Percentiles rank a stretch among this genome's conserved stretches.
These are phyloP conservation scores for Centropus unirufus DNA, from an alignment of 2,113 vertebrate species.

Conservation along the genomic window DNA sequence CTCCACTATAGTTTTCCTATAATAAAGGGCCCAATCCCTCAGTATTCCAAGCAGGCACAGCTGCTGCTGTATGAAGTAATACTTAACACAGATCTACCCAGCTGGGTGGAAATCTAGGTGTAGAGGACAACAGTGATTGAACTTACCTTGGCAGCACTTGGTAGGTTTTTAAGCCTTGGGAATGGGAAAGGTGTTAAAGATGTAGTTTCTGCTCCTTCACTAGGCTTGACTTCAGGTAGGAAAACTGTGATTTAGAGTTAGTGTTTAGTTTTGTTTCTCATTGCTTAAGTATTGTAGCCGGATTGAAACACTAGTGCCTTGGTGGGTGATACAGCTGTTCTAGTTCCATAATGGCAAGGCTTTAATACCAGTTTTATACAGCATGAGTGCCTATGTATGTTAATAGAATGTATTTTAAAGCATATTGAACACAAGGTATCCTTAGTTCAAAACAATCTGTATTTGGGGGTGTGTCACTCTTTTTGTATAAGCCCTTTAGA, in stretches of 20 bases:
- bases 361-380: not conserved
- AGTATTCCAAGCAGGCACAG: not conserved
- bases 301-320: not conserved
- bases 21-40: not conserved
- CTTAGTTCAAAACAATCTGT: not conserved
- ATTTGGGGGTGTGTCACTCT: not conserved
- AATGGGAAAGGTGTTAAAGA: not conserved
- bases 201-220: not conserved
- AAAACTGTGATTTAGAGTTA: not conserved
- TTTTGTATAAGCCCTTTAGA: not conserved
- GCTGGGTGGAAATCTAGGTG: not conserved
- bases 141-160: not conserved
- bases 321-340: not conserved
- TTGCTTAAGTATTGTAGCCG: not conserved
- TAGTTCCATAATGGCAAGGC: not conserved
- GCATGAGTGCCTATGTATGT: not conserved
- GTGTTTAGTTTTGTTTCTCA: not conserved
- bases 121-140: not conserved
- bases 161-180: not conserved
- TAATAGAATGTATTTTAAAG: not conserved
- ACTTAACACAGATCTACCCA: not conserved
- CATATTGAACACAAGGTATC: not conserved
- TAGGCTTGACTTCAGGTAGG: not conserved
- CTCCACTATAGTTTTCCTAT: not conserved
- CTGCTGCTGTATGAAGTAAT: not conserved